Evolutionary conservation across 2,888 invertebrate species (phyloP), one percentile per base, ranked within the genome.

Genomic region (Watsonalla cultraria): DNA sequence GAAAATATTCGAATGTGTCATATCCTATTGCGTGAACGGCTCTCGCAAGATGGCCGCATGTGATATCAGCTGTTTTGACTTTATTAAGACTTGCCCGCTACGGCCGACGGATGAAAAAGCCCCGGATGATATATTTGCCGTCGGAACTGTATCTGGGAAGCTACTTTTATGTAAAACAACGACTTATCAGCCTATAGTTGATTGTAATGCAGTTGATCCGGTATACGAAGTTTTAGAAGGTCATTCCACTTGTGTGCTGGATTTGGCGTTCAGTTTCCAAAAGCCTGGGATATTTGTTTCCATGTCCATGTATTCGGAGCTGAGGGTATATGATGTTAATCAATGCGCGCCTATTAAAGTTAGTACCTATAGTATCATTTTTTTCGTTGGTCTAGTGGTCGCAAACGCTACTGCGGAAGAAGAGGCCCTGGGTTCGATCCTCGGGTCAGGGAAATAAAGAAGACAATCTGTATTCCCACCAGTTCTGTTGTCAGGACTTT

Each of bases 31-130:
- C 0, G 65, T 90, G 0, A 84, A 85, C 46, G 79, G 79, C 0
- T 72, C 79, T 0, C 70, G 68, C 6, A 82, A 84, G n/a, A 53
- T 70, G 42, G 60, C 65, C 0, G 59, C 75, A 0, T 75, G 80
- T 0, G 84, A 86, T 14, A 80, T 90, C 33, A 82, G 69, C 6
- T 87, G 88, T 58, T 87, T 90, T 42, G 89, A 88, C 52, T 88
- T 86, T 51, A 78, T 82, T 0, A 86, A 80, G 57, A 66, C 69
- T 0, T 79, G 62, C 46, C 83, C 86, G 0, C 54, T 85, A 0
- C 65, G 82, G 0, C 76, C 83, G 0, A 67, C 72, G 11, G 79
- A 80, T 0, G 78, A 86, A 46, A 82, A 76, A 15, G 64, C 72
- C 0, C 64, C 78, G 0, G 80, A 79, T 7, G 83, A 87, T 14